Conservation (phyloP, 2,888 invertebrate genomes). For the Notodonta dromedarius region DNA sequence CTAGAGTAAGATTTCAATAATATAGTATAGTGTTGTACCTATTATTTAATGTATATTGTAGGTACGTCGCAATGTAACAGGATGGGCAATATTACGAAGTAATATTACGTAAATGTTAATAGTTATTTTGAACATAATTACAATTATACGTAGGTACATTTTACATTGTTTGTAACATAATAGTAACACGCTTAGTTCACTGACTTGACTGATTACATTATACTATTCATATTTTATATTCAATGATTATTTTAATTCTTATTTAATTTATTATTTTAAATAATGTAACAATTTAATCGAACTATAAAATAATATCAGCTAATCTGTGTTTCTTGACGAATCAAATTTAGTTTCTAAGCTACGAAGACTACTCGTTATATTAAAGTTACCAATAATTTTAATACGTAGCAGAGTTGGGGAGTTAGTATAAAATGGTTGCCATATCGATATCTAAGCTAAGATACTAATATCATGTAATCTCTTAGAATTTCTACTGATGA, state of each 20-base stretch:
- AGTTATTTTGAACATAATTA: slow-evolving; percentile 34
- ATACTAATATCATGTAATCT: slow-evolving; percentile 57
- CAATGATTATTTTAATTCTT: not conserved
- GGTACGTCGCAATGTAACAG: slow-evolving; percentile 28
- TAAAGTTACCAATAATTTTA: slow-evolving; percentile 37
- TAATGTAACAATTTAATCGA: not conserved
- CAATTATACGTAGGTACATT: not conserved
- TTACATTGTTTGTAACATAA: not conserved
- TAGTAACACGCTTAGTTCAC: not conserved
- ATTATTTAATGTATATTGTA: slow-evolving; percentile 43
- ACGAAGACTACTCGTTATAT: too few species aligned
- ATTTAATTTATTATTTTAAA: not conserved
- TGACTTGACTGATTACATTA: not conserved
- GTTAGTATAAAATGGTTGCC: slow-evolving; percentile 31
- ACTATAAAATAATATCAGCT: slow-evolving; percentile 3
- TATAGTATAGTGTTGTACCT: slow-evolving; percentile 3
- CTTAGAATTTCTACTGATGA: slow-evolving; percentile 69
- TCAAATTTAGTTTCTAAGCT: slow-evolving; percentile 30
- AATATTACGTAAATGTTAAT: slow-evolving; percentile 43
- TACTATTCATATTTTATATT: not conserved
- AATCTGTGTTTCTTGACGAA: slow-evolving; percentile 20
- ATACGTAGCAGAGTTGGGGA: slow-evolving; percentile 16
- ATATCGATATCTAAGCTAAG: slow-evolving; percentile 36
- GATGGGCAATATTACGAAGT: slow-evolving; percentile 47
- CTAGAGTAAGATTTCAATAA: slow-evolving; percentile 46